These are phyloP conservation scores for Branchellion lobata DNA, from an alignment of 2,888 invertebrate genomes.

Conservation along the genomic window DNA sequence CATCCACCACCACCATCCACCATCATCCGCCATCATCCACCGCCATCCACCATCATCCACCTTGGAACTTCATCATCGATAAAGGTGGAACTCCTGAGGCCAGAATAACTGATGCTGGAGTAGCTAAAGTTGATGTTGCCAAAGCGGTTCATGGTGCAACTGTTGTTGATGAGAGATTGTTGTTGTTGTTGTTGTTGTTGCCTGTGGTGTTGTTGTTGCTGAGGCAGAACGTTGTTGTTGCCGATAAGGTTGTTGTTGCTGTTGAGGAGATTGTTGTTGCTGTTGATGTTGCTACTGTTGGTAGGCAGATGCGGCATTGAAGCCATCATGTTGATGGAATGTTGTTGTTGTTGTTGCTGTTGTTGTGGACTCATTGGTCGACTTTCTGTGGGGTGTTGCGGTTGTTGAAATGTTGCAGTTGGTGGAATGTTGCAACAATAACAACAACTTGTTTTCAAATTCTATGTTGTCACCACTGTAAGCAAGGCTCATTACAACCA, in stretches of 20 bases:
- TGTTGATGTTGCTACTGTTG: slow-evolving; percentile 16
- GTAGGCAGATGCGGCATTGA: slow-evolving; percentile 43
- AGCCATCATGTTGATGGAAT: not conserved
- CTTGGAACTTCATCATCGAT: slow-evolving; percentile 33
- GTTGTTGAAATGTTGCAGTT: too few species aligned
- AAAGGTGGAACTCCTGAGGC: not conserved
- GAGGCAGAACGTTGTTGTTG: not conserved
- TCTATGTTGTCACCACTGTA: too few species aligned
- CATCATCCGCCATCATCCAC: too few species aligned
- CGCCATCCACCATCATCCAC: not conserved
- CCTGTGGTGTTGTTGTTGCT: too few species aligned
- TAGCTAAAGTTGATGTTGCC: slow-evolving; percentile 35
- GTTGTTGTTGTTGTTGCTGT: slow-evolving; percentile 8
- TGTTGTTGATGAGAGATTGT: slow-evolving; percentile 42
- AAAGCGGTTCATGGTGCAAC: slow-evolving; percentile 26
- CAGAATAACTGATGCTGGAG: slow-evolving; percentile 37
- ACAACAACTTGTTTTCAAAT: too few species aligned
- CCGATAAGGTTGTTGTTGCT: slow-evolving; percentile 28
- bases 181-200: too few species aligned
- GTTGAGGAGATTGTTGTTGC: slow-evolving; percentile 32
- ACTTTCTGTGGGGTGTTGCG: not conserved
- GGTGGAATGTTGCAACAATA: too few species aligned
- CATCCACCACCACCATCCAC: too few species aligned
- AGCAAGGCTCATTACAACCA: too few species aligned
- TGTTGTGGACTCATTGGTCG: not conserved